Base-by-base conservation (phyloP, 1,140 invertebrate genomes). In the Trichonephila inaurata region DNA sequence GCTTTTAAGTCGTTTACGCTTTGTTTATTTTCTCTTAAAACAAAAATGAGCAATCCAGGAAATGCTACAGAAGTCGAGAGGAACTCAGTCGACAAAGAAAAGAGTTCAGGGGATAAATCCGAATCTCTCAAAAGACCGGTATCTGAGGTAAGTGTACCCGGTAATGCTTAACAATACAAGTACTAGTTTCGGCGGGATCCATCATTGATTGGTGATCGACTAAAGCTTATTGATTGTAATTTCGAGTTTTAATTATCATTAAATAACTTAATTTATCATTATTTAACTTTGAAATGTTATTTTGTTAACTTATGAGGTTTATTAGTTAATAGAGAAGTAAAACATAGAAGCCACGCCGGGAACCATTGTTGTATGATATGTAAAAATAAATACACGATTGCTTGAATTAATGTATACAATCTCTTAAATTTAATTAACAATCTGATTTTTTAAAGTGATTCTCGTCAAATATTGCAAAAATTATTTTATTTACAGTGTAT, bases 91-190 rank as follows among this genome's bases (percentile, higher is more conserved):
- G 92, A 89, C 28, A 93, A 93, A 88, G 92, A 93, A 93, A 93
- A 93, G 81, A 61, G 51, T 66, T 62, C 91, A 16, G 91, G 82
- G 60, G 91, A 92, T 87, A 92, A 92, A 92, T 87, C 91, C 5
- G 91, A 92, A 92, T 92, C 91, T 24, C 66, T 93, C 19, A 93
- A 93, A 93, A 88, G 92, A 93, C 86, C 92, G 51, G 85, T 69
- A 64, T 93, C 92, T 7, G 92, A 93, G 51, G 92, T 93, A 93
- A 93, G 85, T 58, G 44, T 82, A 40, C 58, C 83, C 83, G 83
- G 83, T 61, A 60, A 60, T 85, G 77, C 33, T 61, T 83, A 64
- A 24, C 24, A 87, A 82, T 88, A 51, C 51, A 51, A 89, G 69
- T 72, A 66, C 60, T 92, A 86, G 21, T 89, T 88, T 88, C 86